Percentiles rank a stretch among this genome's conserved stretches.
Conservation (phyloP, 92 coral and sea anemone genomes). For the Phenganax subtilis region DNA sequence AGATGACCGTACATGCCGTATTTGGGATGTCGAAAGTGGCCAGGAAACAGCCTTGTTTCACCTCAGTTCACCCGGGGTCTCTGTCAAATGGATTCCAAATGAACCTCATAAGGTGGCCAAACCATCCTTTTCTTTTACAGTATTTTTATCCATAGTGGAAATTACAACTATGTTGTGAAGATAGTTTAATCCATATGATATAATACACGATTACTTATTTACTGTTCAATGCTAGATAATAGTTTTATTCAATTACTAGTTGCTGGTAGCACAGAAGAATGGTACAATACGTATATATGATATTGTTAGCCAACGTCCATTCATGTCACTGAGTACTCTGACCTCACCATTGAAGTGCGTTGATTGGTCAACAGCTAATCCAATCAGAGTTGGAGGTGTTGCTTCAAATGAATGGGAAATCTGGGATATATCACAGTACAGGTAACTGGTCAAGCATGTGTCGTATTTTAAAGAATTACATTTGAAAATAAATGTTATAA, state of each 20-base stretch:
- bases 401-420: slow-evolving; percentile 89
- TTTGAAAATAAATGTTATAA: not conserved
- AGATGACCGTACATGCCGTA: slow-evolving; percentile 94
- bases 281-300: slow-evolving; percentile 88
- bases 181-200: too few species aligned
- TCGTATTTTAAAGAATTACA: not conserved
- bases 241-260: slow-evolving; percentile 40
- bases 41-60: slow-evolving; percentile 74
- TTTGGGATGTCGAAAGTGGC: slow-evolving; percentile 90
- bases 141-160: not conserved
- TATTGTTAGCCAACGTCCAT: slow-evolving; percentile 83
- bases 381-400: slow-evolving; percentile 82
- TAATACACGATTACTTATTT: not conserved
- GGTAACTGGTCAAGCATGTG: slow-evolving; percentile 42
- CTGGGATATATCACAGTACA: slow-evolving; percentile 94
- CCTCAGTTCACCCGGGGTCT: slow-evolving; percentile 82
- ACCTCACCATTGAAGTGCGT: slow-evolving; percentile 80
- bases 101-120: slow-evolving; percentile 82
- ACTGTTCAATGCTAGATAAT: not conserved
- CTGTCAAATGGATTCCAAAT: slow-evolving; percentile 79
- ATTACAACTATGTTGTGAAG: not conserved
- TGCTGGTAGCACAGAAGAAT: slow-evolving; percentile 96
- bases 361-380: slow-evolving; percentile 79
- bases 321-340: slow-evolving; percentile 83
- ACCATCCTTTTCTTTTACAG: not conserved